Evolutionary conservation across 2,888 invertebrate genomes (phyloP).

Genomic region (Plebejus anna): DNA sequence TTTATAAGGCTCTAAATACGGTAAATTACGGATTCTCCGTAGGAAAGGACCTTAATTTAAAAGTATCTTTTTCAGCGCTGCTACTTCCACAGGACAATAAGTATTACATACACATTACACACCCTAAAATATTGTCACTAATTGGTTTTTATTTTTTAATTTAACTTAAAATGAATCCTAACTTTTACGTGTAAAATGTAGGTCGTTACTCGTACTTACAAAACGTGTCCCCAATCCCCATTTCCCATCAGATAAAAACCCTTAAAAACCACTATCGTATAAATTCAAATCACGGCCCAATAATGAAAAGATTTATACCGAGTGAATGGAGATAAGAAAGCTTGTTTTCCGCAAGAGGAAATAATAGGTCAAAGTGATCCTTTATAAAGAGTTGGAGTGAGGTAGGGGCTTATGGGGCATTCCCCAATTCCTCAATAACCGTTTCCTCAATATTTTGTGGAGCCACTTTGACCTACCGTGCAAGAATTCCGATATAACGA

Average conservation of each 20-base stretch:
- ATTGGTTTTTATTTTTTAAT: too few relatives aligned
- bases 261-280: not conserved
- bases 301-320: not conserved
- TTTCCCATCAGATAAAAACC: not conserved
- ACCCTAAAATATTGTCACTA: too few relatives aligned
- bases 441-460: constrained; percentile 60
- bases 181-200: constrained; percentile 2
- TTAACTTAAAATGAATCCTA: too few relatives aligned
- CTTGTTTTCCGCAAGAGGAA: constrained; percentile 25
- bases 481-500: constrained; percentile 25
- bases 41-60: too few relatives aligned
- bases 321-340: constrained; percentile 21
- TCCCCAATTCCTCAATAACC: constrained; percentile 41
- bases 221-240: not conserved
- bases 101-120: too few relatives aligned
- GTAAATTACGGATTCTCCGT: too few relatives aligned
- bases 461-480: constrained; percentile 20
- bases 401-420: constrained; percentile 42
- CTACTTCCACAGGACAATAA: too few relatives aligned
- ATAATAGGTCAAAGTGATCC: constrained; percentile 43
- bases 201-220: not conserved
- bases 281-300: constrained; percentile 10
- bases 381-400: constrained; percentile 45
- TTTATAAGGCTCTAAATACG: too few relatives aligned
- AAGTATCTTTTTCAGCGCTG: too few relatives aligned